Conservation (phyloP, 1,140 invertebrate species). For the Zaprionus davidi region DNA sequence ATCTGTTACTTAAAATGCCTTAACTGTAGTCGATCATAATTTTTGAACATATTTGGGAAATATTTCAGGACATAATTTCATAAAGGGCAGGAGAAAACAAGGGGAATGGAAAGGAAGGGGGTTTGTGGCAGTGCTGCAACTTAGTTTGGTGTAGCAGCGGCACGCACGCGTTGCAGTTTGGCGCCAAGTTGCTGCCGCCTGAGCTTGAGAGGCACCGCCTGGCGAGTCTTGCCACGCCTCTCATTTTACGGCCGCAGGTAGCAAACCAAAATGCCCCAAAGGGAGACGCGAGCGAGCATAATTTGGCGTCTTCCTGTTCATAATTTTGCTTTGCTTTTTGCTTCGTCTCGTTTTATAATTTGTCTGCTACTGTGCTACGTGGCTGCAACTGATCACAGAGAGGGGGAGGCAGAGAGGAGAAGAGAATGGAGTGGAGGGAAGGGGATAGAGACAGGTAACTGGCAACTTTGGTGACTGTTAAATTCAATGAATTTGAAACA, state of each 20-base stretch:
- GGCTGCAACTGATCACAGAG: conserved; percentile 6
- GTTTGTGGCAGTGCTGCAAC: background rate
- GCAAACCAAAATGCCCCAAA: background rate
- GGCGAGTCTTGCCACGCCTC: background rate
- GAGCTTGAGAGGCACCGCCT: background rate
- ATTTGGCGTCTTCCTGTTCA: conserved; percentile 61
- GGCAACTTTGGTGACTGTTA: background rate
- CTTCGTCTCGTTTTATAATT: conserved; percentile 58
- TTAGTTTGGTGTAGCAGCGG: background rate
- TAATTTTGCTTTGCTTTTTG: conserved; percentile 63
- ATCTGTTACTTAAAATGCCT: background rate
- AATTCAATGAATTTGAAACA: conserved; percentile 34
- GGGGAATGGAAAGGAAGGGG: background rate
- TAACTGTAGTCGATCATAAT: background rate
- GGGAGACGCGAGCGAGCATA: conserved; percentile 19
- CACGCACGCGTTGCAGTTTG: conserved; percentile 64
- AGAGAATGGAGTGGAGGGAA: background rate
- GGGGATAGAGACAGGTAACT: background rate
- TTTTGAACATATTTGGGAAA: conserved; percentile 5
- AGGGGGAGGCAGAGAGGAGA: background rate
- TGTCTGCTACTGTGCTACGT: conserved; percentile 73
- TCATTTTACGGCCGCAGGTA: conserved; percentile 5
- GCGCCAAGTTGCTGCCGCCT: conserved; percentile 64
- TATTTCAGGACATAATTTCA: conserved; percentile 1
- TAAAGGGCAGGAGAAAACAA: too few species aligned